Percentiles rank a stretch among this genome's conserved stretches.
phyloP scores from a whole-genome alignment of 2,888 invertebrate genomes.

The Arctia plantaginis region DNA sequence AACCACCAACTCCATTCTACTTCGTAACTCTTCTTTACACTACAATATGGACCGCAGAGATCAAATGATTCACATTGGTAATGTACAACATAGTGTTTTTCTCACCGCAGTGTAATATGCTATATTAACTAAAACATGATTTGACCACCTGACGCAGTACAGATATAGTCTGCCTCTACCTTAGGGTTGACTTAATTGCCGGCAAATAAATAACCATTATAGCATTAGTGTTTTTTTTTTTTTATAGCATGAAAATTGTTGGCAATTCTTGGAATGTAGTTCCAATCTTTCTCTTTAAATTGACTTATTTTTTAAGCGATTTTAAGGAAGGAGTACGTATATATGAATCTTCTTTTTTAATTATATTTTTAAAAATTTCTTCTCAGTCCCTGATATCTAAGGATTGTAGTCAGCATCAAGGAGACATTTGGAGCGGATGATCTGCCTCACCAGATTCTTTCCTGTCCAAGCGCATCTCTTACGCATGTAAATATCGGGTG shows the following conservation, averaged over 20 bases:
- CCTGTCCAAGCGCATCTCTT: too few species aligned
- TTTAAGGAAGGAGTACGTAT: too few species aligned
- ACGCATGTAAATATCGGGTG: too few species aligned
- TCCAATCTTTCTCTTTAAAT: not conserved
- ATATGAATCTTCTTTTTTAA: too few species aligned
- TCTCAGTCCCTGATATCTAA: too few species aligned
- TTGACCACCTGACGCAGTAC: slow-evolving; percentile 7
- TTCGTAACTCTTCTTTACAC: not conserved
- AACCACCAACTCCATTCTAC: slow-evolving; percentile 5
- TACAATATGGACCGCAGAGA: slow-evolving; percentile 37
- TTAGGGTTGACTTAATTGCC: slow-evolving; percentile 3
- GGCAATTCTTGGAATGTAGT: not conserved
- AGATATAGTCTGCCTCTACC: too few species aligned
- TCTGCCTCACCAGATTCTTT: too few species aligned
- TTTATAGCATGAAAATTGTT: not conserved
- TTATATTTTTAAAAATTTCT: too few species aligned
- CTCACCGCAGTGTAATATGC: slow-evolving; percentile 61
- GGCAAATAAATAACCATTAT: not conserved
- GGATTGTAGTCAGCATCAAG: too few species aligned
- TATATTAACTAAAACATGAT: slow-evolving; percentile 48
- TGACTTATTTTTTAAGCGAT: not conserved
- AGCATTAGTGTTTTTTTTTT: not conserved
- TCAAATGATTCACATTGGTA: slow-evolving; percentile 53
- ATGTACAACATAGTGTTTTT: slow-evolving; percentile 35
- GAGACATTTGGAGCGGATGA: too few species aligned